A percentile compares a stretch with the other conserved stretches of the same genome.
Evolutionary conservation across 2,113 vertebrate genomes (phyloP).

Genomic region (Callionymus lyra): DNA sequence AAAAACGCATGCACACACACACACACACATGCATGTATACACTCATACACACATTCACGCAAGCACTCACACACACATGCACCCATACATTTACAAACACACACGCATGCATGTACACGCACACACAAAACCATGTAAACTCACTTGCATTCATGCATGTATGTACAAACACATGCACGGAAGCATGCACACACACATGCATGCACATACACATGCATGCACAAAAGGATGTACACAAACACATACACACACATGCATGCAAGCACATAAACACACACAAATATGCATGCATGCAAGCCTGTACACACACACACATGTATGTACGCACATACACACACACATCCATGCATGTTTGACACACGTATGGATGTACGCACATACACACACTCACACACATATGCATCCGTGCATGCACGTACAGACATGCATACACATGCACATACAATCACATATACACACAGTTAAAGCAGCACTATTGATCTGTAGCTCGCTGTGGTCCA

Average conservation of each 20-base stretch:
- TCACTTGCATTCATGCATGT: constrained; percentile 1
- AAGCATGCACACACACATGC: no score
- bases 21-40: no score
- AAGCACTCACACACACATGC: no score
- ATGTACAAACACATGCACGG: constrained; percentile 8
- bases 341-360: constrained; percentile 14
- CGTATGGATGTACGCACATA: not conserved
- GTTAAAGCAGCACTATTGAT: constrained; percentile 47
- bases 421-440: constrained; percentile 8
- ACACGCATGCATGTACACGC: no score
- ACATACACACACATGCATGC: no score
- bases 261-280: constrained; percentile 13
- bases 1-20: constrained; percentile 5
- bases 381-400: constrained; percentile 11
- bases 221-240: constrained; percentile 1
- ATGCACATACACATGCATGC: constrained; percentile 10
- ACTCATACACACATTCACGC: constrained; percentile 9
- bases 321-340: no score
- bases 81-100: constrained; percentile 12
- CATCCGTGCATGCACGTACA: no score
- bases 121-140: constrained; percentile 12
- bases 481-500: constrained; percentile 37
- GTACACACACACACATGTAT: constrained; percentile 9
- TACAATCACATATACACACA: constrained; percentile 6
- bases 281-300: not conserved